Evolutionary conservation across 2,888 invertebrate species (phyloP).

Genomic region (Drosophila melanosoma): DNA sequence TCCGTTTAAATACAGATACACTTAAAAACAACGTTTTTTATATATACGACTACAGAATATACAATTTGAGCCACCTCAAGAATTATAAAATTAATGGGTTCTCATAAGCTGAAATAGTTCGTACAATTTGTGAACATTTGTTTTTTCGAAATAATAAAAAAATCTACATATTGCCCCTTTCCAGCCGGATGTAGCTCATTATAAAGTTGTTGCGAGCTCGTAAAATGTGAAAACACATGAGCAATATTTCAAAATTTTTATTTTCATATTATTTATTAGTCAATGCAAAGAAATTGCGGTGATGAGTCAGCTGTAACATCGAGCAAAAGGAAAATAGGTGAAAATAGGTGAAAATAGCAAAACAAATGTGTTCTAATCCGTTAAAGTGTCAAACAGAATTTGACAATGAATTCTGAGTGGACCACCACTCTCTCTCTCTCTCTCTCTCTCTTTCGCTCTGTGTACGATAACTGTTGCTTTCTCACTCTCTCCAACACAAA

Average conservation of each 20-base stretch:
- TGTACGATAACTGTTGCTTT: neutral
- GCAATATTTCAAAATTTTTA: conserved; percentile 20
- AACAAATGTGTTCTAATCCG: conserved; percentile 29
- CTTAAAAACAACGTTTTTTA: neutral
- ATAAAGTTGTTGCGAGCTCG: conserved; percentile 36
- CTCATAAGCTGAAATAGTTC: conserved; percentile 13
- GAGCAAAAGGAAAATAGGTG: conserved; percentile 24
- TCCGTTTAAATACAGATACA: neutral
- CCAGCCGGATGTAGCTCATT: conserved; percentile 50
- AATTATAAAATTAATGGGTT: conserved; percentile 25
- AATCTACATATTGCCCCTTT: conserved; percentile 33
- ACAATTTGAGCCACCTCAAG: neutral
- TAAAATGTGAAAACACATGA: conserved; percentile 21
- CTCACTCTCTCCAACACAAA: conserved; percentile 36
- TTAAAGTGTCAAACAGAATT: conserved; percentile 46
- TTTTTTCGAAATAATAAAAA: conserved; percentile 24
- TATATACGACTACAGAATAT: neutral
- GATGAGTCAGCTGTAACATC: conserved; percentile 62
- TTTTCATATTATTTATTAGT: conserved; percentile 37
- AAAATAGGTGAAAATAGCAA: conserved; percentile 28
- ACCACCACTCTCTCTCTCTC: conserved; percentile 7
- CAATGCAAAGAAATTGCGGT: conserved; percentile 20
- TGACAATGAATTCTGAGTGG: conserved; percentile 32
- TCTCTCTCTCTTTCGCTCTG: neutral
- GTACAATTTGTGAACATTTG: conserved; percentile 51